These are phyloP conservation scores for Chymomyza procnemis DNA, from an alignment of 2,888 invertebrate genomes.

Conservation along the genomic window DNA sequence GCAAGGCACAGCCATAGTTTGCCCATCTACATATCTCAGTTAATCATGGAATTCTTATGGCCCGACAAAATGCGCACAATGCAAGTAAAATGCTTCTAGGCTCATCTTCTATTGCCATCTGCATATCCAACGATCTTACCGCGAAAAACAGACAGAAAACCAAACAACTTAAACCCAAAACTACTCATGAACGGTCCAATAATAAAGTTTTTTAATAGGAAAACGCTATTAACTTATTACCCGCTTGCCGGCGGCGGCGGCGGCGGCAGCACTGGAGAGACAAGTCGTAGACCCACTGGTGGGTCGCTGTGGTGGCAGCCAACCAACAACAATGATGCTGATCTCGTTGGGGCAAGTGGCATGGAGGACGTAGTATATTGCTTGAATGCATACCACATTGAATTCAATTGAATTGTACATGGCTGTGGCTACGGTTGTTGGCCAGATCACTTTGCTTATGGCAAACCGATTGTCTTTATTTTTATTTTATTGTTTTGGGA, in stretches of 20 bases:
- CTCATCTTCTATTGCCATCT: conserved; percentile 34
- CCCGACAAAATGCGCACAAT: background rate
- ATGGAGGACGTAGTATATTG: conserved; percentile 2
- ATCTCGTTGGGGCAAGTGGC: background rate
- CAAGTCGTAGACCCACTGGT: conserved; percentile 25
- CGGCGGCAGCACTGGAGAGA: background rate
- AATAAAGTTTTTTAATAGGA: conserved; percentile 69
- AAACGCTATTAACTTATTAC: conserved; percentile 68
- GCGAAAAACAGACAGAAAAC: conserved; percentile 35
- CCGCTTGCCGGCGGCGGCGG: conserved; percentile 36
- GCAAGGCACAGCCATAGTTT: background rate
- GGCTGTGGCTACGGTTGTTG: conserved; percentile 34
- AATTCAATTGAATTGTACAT: conserved; percentile 71
- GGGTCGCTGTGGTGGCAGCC: background rate
- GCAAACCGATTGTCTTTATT: conserved; percentile 46
- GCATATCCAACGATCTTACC: conserved; percentile 60
- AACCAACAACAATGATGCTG: conserved; percentile 2
- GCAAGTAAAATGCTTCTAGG: background rate
- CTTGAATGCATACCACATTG: conserved; percentile 36
- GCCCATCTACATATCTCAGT: background rate
- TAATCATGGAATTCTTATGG: background rate
- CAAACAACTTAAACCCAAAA: conserved; percentile 8
- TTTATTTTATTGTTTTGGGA: conserved; percentile 56
- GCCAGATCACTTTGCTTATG: conserved; percentile 24
- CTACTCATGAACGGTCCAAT: conserved; percentile 45